phyloP scores from a whole-genome alignment of 2,113 vertebrate species.

The Piprites chloris region DNA sequence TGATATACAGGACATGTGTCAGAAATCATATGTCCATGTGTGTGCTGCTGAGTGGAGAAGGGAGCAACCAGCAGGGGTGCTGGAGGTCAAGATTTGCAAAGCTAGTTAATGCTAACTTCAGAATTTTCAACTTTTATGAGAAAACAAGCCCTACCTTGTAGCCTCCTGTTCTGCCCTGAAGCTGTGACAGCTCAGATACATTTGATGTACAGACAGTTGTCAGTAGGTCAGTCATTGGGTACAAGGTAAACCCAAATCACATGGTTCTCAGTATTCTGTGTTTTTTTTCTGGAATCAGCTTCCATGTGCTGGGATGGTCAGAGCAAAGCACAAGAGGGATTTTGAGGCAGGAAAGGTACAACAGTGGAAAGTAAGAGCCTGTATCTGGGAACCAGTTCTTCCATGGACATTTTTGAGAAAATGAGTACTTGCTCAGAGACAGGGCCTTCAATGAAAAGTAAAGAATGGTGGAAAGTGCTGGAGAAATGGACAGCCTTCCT shows the following conservation, averaged over 20 bases:
- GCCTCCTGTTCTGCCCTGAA: background rate
- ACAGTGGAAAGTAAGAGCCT: background rate
- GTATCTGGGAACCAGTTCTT: background rate
- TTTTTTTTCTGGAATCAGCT: background rate
- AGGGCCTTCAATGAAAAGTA: background rate
- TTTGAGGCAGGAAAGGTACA: background rate
- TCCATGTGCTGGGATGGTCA: background rate
- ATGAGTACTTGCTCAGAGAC: background rate
- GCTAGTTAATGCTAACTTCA: background rate
- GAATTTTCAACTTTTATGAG: background rate
- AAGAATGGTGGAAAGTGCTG: background rate
- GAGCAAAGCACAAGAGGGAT: background rate
- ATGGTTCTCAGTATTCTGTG: accelerated
- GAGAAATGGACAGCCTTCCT: background rate
- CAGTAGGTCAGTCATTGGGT: background rate
- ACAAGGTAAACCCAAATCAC: background rate
- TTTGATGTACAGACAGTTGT: background rate
- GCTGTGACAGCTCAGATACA: background rate
- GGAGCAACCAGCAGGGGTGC: conserved; percentile 42
- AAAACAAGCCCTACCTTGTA: background rate
- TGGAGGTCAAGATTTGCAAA: conserved; percentile 29
- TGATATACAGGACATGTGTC: background rate
- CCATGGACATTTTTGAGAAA: background rate
- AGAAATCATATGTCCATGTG: accelerated
- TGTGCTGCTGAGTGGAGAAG: background rate